Conservation (phyloP, 2,888 invertebrate genomes). For the Leptinotarsa rubiginosa region DNA sequence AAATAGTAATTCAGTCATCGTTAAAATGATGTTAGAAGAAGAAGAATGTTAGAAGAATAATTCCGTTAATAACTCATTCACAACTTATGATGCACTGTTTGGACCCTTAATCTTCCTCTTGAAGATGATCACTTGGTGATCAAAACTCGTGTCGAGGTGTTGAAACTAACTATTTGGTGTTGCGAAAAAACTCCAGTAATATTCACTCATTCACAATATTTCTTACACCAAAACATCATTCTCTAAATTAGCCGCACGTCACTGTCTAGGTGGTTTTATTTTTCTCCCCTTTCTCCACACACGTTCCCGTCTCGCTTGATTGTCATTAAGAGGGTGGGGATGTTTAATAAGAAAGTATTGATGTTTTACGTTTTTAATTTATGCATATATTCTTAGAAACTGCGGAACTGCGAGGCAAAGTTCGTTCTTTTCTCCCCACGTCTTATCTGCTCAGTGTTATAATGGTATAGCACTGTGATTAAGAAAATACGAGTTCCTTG, state of each 20-base stretch:
- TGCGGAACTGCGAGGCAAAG: slow-evolving; percentile 41
- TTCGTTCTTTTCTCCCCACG: slow-evolving; percentile 46
- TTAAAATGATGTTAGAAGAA: neutral
- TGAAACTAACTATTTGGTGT: too few relatives aligned
- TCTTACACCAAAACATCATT: neutral
- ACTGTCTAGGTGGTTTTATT: slow-evolving; percentile 55
- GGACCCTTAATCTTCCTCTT: too few relatives aligned
- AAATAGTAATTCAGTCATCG: neutral
- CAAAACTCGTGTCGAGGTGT: too few relatives aligned
- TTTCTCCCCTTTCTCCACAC: slow-evolving; percentile 60
- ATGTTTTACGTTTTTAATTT: slow-evolving; percentile 65
- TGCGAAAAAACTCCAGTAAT: too few relatives aligned
- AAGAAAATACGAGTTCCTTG: slow-evolving; percentile 50
- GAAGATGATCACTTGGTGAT: too few relatives aligned
- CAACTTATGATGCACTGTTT: too few relatives aligned
- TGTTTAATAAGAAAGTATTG: slow-evolving; percentile 64
- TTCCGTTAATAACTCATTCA: neutral
- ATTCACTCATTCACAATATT: neutral
- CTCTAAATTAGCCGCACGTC: slow-evolving; percentile 32
- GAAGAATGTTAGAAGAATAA: neutral
- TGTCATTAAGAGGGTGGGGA: slow-evolving; percentile 62
- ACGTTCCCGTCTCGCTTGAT: slow-evolving; percentile 56
- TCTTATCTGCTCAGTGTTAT: slow-evolving; percentile 47
- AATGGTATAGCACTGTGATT: slow-evolving; percentile 39
- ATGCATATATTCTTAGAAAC: slow-evolving; percentile 62